phyloP scores from a whole-genome alignment of 2,797 vertebrate species.

The Lophotriccus pileatus region DNA sequence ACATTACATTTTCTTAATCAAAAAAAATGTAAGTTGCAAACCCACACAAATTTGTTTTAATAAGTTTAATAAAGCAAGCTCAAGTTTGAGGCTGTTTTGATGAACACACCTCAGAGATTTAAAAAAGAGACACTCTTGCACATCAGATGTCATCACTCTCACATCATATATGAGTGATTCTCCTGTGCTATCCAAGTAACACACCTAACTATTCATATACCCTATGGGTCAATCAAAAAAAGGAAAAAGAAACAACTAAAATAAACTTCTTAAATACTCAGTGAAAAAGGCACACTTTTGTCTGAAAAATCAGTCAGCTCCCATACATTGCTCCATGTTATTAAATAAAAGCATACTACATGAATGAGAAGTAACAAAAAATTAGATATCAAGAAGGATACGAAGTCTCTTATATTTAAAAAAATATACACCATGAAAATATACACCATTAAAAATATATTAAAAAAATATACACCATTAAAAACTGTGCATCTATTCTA shows the following conservation, averaged over 20 bases:
- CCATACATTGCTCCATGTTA: neutral
- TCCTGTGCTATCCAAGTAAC: neutral
- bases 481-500: neutral
- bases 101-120: constrained; percentile 58
- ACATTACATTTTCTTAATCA: constrained; percentile 48
- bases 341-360: neutral
- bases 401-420: neutral
- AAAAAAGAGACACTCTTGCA: constrained; percentile 47
- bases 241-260: neutral
- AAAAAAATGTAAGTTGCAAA: constrained; percentile 44
- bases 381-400: neutral
- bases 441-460: no score
- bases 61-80: constrained; percentile 65
- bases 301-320: neutral
- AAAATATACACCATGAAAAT: no score
- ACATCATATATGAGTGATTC: neutral
- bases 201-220: constrained; percentile 8
- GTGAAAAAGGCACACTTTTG: neutral
- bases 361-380: neutral
- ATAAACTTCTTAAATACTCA: constrained; percentile 15
- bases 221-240: neutral
- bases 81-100: constrained; percentile 58
- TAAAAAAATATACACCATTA: no score
- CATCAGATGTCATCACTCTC: constrained; percentile 20
- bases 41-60: constrained; percentile 58